Evolutionary conservation across 1,140 invertebrate genomes (phyloP), one percentile per base, ranked within the genome.

Genomic region (Augochlora pura): DNA sequence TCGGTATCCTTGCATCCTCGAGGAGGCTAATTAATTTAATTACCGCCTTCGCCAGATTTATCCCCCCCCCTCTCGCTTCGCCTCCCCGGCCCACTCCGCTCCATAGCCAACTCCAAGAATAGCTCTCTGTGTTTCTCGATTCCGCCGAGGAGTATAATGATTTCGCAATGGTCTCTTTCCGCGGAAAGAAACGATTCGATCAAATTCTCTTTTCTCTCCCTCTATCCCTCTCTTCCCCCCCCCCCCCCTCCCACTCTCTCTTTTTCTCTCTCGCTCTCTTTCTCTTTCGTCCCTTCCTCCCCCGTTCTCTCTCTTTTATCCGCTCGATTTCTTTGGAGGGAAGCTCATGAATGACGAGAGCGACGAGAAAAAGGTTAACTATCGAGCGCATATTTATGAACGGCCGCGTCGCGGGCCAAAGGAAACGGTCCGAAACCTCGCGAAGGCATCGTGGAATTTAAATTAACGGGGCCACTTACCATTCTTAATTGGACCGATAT

Each of bases 21-120:
- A 90, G 88, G 88, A 90, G 89, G 89, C 88, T 92, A 92, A 92
- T 91, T 92, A 92, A 91, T 91, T 92, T 91, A 91, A 91, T 92
- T 92, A 91, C 90, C 90, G 85, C 75, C 74, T 80, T 72, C 76
- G 78, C 84, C 87, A 88, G 88, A 90, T 90, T 90, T 87, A 79
- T 75, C 88, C 80, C 78, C 49, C 54, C 6, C 54, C 8, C 21
- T 16, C 16, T 21, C 52, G 12, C 49, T 18, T 10, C 18, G 49
- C 5, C 54, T 18, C 21, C 49, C 21, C 79, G 27, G 38, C 60
- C 77, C 64, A 59, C 68, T 54, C 63, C 70, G 42, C 75, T 32
- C 39, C 25, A 81, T 68, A 69, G 79, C 68, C 67, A 42, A 52
- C 62, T 54, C 16, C 46, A 27, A 46, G 78, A 69, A 65, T 52